Conservation (phyloP, 2,888 invertebrate genomes). For the Eumerus sabulonum region DNA sequence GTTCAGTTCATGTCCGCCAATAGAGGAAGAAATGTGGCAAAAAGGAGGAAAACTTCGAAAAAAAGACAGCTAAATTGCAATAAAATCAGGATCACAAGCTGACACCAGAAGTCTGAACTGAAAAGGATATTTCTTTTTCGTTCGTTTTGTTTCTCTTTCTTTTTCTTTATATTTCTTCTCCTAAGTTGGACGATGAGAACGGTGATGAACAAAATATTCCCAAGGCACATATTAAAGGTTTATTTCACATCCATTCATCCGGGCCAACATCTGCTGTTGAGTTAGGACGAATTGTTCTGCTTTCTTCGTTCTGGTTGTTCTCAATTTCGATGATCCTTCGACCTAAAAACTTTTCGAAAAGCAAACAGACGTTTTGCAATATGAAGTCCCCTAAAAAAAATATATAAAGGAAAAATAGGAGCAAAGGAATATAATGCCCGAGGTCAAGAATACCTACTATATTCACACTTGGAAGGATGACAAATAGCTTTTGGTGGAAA, state of each 20-base stretch:
- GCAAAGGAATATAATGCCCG: conserved; percentile 5
- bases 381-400: conserved; percentile 43
- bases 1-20: conserved; percentile 26
- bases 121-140: conserved; percentile 43
- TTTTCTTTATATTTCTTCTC: conserved; percentile 26
- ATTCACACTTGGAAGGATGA: conserved; percentile 23
- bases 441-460: too few species aligned
- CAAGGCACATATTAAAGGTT: conserved; percentile 65
- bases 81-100: conserved; percentile 67
- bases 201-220: conserved; percentile 32
- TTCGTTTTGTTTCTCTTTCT: conserved; percentile 28
- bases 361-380: conserved; percentile 48
- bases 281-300: conserved; percentile 52
- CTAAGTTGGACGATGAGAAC: conserved; percentile 18
- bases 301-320: conserved; percentile 38
- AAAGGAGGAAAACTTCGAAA: conserved; percentile 24
- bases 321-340: conserved; percentile 50
- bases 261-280: conserved; percentile 66
- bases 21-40: neutral
- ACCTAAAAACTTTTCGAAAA: conserved; percentile 50
- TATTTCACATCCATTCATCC: conserved; percentile 64
- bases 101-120: conserved; percentile 51
- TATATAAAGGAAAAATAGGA: neutral
- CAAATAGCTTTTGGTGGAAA: conserved; percentile 49
- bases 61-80: conserved; percentile 62